Evolutionary conservation across 1,140 invertebrate genomes (phyloP).

Genomic region (Pogonus chalceus): DNA sequence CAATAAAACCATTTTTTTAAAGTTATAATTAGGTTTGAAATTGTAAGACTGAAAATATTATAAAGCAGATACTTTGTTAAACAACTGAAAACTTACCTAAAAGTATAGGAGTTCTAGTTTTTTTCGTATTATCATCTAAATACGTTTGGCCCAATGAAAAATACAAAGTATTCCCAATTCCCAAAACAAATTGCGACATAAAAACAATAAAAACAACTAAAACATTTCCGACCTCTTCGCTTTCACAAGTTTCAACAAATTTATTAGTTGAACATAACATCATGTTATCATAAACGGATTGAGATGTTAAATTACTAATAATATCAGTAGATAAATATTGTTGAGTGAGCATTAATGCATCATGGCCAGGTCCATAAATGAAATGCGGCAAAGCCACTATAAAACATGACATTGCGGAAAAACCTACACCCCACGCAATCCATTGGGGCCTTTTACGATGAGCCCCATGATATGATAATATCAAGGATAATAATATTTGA

Average conservation of each 20-base stretch:
- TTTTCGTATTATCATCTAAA: slow-evolving; percentile 61
- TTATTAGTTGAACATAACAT: slow-evolving; percentile 29
- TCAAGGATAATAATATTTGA: slow-evolving; percentile 44
- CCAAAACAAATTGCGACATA: slow-evolving; percentile 53
- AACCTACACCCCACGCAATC: slow-evolving; percentile 59
- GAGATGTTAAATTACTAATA: slow-evolving; percentile 32
- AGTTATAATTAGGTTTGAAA: slow-evolving; percentile 8
- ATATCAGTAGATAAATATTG: slow-evolving; percentile 43
- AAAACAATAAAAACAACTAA: slow-evolving; percentile 50
- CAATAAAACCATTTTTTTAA: neutral
- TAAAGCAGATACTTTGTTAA: too few species aligned
- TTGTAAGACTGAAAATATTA: too few species aligned
- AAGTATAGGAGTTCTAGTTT: slow-evolving; percentile 54
- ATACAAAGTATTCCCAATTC: slow-evolving; percentile 53
- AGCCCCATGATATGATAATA: slow-evolving; percentile 58
- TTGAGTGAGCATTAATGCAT: slow-evolving; percentile 51
- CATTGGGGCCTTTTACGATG: slow-evolving; percentile 57
- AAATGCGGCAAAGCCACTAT: slow-evolving; percentile 61
- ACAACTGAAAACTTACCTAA: slow-evolving; percentile 44
- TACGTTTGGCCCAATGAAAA: slow-evolving; percentile 59
- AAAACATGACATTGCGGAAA: slow-evolving; percentile 57
- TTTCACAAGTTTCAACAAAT: slow-evolving; percentile 39
- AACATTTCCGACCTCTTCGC: slow-evolving; percentile 46
- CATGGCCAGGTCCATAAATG: slow-evolving; percentile 59
- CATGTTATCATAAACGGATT: slow-evolving; percentile 30